Evolutionary conservation across 35 echinoderm and acorn worm genomes (phyloP), one percentile per base, ranked within the genome.

Genomic region (Acanthaster planci): DNA sequence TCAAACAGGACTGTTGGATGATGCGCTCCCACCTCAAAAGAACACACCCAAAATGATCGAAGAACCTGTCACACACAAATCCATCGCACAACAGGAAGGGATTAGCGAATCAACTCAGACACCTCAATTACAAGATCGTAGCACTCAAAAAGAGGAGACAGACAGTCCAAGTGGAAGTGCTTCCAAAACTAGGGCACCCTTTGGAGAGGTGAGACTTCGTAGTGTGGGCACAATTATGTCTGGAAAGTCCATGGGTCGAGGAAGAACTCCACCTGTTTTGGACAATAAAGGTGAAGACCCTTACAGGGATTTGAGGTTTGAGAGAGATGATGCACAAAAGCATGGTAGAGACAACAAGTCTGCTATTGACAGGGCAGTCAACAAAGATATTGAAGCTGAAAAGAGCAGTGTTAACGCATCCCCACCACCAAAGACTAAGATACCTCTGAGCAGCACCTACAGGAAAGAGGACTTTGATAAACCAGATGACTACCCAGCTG

Each of bases 11-110:
- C 5, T 55, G 50, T 52, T 52, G 8, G 42, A 81, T 52, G 51
- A 44, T 27, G 14, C 79, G 7, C 40, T 52, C 7, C 77, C 77
- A 37, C 79, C 79, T 2, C 16, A 14, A 15, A 39, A 81, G 16
- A 51, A 52, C 51, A 15, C 64, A 34, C 29, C n/a, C 22, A 34
- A 81, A 81, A 51, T 1, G 3, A 53, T 55, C 40, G 7, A 5
- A 81, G 77, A 80, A 80, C 77, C 77, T 47, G 8, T 80, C 8
- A 80, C 21, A 47, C 81, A 60, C 19, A 57, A 57, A 83, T 58
- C 54, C 18, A 31, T 30, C 37, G 72, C 40, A n/a, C 87, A 89
- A 34, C 87, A 72, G 18, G 55, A 81, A 39, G 87, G 87, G 29
- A 39, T 76, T 31, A 32, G 64, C 30, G 68, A 83, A 19, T n/a